Conservation (phyloP, 2,113 vertebrate species). For the Stictonetta naevosa region DNA sequence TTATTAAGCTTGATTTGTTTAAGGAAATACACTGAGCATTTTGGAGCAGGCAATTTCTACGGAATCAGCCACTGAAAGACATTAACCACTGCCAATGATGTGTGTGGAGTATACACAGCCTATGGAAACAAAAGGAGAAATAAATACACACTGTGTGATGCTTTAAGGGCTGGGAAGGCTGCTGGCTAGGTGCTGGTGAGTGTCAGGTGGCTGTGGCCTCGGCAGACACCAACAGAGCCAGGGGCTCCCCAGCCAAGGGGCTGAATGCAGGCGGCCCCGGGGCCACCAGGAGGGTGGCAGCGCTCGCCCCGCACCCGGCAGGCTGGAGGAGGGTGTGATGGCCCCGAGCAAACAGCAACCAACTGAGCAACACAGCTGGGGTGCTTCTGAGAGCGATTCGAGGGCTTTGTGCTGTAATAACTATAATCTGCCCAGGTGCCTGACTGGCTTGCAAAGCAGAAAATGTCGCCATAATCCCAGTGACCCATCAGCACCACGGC, state of each 20-base stretch:
- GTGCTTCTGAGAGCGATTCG: rapidly evolving
- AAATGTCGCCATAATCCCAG: not conserved
- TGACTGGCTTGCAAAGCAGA: not conserved
- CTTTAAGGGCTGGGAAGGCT: not conserved
- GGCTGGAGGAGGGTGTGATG: not conserved
- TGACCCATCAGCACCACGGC: not conserved
- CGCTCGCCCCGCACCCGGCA: rapidly evolving
- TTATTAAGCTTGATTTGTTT: conserved; percentile 70
- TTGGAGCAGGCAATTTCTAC: conserved; percentile 1
- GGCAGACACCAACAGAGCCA: rapidly evolving
- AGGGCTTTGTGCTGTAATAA: not conserved
- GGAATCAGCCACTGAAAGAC: conserved; percentile 38
- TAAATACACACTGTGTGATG: not conserved
- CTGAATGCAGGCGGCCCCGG: rapidly evolving
- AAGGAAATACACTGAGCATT: conserved; percentile 43
- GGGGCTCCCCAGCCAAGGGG: not conserved
- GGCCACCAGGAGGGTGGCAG: not conserved
- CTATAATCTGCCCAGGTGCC: not conserved
- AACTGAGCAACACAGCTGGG: not conserved
- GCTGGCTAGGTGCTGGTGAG: not conserved
- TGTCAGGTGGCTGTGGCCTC: not conserved
- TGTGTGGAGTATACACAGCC: conserved; percentile 27
- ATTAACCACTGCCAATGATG: not conserved
- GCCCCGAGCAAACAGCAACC: not conserved
- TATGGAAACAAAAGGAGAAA: not conserved